phyloP scores from a whole-genome alignment of 2,888 invertebrate species.

The Mythimna vitellina region DNA sequence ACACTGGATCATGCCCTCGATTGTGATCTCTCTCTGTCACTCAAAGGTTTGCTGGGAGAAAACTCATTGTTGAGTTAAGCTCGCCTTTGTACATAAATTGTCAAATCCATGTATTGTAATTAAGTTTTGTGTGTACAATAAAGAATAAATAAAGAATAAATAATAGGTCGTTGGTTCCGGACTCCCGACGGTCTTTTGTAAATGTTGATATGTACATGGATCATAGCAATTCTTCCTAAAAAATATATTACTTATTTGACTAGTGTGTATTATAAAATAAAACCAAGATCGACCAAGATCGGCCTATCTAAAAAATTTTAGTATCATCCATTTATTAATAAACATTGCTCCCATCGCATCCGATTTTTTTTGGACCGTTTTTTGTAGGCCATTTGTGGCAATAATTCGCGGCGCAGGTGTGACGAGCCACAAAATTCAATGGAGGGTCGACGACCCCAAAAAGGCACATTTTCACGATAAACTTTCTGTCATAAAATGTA shows the following conservation, averaged over 20 bases:
- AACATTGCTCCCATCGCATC: neutral
- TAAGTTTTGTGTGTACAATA: no score
- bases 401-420: conserved; percentile 36
- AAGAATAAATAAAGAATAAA: no score
- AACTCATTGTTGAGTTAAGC: no score
- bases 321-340: neutral
- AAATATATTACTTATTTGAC: neutral
- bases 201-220: no score
- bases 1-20: no score
- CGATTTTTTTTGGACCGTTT: conserved; percentile 4
- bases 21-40: no score
- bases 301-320: neutral
- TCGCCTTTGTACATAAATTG: no score
- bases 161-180: no score
- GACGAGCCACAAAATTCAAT: conserved; percentile 34
- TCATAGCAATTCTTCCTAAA: no score
- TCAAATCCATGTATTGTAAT: no score
- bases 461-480: conserved; percentile 18
- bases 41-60: no score
- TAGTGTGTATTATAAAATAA: neutral
- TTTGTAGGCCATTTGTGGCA: conserved; percentile 9
- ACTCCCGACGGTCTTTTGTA: no score
- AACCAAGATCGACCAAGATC: neutral
- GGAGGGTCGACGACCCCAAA: conserved; percentile 22
- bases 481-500: conserved; percentile 4